Evolutionary conservation across 2,797 vertebrate species (phyloP).

Genomic region (Eulemur mongoz): DNA sequence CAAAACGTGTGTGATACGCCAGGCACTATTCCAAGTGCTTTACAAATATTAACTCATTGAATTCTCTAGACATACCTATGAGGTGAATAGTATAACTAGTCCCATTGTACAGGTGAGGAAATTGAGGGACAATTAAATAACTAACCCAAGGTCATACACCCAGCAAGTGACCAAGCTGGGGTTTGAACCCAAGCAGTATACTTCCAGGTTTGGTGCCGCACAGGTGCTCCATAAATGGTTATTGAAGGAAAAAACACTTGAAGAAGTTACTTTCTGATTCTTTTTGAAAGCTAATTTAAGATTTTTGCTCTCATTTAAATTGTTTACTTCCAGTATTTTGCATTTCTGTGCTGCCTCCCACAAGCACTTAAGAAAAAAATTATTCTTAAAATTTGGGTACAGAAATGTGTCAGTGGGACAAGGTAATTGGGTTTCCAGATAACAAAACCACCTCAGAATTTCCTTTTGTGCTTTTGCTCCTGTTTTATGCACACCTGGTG

Average conservation of each 20-base stretch:
- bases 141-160: background rate
- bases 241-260: background rate
- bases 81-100: background rate
- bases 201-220: background rate
- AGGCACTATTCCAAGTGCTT: background rate
- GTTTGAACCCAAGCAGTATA: background rate
- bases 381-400: background rate
- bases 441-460: background rate
- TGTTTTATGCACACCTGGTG: background rate
- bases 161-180: background rate
- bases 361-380: background rate
- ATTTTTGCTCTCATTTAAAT: background rate
- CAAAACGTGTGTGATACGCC: background rate
- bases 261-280: background rate
- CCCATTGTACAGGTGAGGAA: background rate
- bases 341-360: background rate
- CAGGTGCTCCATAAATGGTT: background rate
- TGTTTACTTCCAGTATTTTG: background rate
- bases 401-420: background rate
- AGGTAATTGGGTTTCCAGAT: background rate
- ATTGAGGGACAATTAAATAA: background rate
- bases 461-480: background rate
- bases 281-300: slow-evolving; percentile 1
- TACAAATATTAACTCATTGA: background rate
- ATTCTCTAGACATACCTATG: background rate